Evolutionary conservation across 2,113 vertebrate genomes (phyloP), one percentile per base, ranked within the genome.

Genomic region (Callorhinus ursinus): DNA sequence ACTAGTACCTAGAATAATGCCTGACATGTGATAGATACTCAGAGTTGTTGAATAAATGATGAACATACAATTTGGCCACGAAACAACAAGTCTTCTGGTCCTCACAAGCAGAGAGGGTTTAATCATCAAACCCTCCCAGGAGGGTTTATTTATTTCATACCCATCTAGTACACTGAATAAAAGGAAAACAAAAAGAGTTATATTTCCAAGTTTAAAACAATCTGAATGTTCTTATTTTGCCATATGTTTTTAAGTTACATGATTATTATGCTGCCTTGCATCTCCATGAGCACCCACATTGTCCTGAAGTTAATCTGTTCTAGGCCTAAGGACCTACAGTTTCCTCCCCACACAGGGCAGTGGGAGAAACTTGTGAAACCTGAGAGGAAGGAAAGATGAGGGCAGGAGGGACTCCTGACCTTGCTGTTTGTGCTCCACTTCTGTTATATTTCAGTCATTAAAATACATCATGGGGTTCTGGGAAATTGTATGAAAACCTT

Each of bases 391-490:
- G 36, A 26, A 31, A n/a, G 21, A 80, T 14, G 36, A 33, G 9
- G 15, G 33, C 28, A 82, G 31, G 85, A 88, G 21, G 28, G 46
- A 67, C 3, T 79, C 36, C 81, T 88, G 14, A 42, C n/a, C 46
- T 82, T 71, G 11, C 33, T 85, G 42, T 51, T 53, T 65, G 28
- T 74, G 39, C n/a, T 94, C 61, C 49, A 21, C 21, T 84, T 61
- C 31, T 79, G 63, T 51, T 90, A n/a, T 36, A 93, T 80, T 96
- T 72, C 72, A 82, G 46, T 91, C 87, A 90, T 93, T 91, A 97
- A 88, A 92, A 93, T 46, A 81, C 12, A 88, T 59, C 28, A 53
- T 61, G 74, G 51, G 36, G 36, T 97, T 95, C 61, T 14, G 1
- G 46, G 9, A 83, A 87, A 71, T 10, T 88, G 13, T 31, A 95